phyloP scores from a whole-genome alignment of 1,140 invertebrate genomes.

The Tetragonula clypearis region DNA sequence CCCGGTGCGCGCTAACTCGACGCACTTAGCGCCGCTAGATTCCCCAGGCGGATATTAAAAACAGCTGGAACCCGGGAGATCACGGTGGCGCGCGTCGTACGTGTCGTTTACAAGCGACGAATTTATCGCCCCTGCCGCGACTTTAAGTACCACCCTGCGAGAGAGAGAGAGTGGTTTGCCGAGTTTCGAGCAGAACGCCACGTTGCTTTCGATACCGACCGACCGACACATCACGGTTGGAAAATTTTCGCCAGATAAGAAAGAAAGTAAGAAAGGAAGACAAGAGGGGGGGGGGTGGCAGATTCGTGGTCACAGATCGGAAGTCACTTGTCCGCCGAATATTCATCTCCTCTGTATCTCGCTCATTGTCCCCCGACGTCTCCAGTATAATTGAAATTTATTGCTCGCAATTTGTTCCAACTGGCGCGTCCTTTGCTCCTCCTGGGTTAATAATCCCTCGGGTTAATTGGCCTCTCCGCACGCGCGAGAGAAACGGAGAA shows the following conservation, averaged over 20 bases:
- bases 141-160: constrained; percentile 55
- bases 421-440: not conserved
- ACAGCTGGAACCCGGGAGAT: constrained; percentile 64
- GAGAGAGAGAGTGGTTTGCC: constrained; percentile 5
- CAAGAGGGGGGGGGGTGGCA: too few species aligned
- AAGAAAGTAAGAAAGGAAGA: not conserved
- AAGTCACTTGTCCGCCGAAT: not conserved
- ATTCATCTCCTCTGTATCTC: constrained; percentile 3
- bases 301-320: not conserved
- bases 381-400: constrained; percentile 43
- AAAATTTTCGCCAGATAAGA: constrained; percentile 50
- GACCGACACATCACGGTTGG: too few species aligned
- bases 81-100: constrained; percentile 29
- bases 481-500: constrained; percentile 9
- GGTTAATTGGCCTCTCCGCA: constrained; percentile 31
- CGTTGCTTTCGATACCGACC: constrained; percentile 57
- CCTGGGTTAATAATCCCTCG: not conserved
- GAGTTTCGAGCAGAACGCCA: constrained; percentile 16
- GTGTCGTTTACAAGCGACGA: constrained; percentile 66
- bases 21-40: constrained; percentile 65
- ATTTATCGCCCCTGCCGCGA: constrained; percentile 60
- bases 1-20: constrained; percentile 46
- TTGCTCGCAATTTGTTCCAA: not conserved
- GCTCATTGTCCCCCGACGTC: constrained; percentile 26
- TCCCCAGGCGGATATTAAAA: constrained; percentile 72